Conservation (phyloP, 2,888 invertebrate genomes). For the Clivina fossor region DNA sequence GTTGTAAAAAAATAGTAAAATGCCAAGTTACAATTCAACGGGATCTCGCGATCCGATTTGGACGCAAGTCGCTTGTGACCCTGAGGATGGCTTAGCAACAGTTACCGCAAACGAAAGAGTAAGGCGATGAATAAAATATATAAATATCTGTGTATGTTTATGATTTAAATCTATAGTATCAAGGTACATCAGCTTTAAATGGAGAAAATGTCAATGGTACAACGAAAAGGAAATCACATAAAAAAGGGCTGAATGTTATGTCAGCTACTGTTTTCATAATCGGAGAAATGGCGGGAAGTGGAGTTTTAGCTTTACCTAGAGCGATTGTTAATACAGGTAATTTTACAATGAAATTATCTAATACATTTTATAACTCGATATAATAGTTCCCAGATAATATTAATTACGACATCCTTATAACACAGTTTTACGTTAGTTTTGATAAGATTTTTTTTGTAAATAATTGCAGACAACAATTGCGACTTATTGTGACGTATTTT, state of each 20-base stretch:
- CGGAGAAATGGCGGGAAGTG: slow-evolving; percentile 73
- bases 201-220: slow-evolving; percentile 13
- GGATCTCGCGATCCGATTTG: slow-evolving; percentile 47
- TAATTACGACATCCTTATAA: no score
- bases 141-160: neutral
- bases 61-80: slow-evolving; percentile 46
- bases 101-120: slow-evolving; percentile 31
- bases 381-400: no score
- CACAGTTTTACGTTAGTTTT: no score
- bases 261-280: slow-evolving; percentile 65
- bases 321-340: slow-evolving; percentile 66
- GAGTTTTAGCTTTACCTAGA: slow-evolving; percentile 67
- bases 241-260: slow-evolving; percentile 51
- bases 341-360: slow-evolving; percentile 14
- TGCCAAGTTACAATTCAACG: slow-evolving; percentile 42
- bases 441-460: no score
- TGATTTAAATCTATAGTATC: slow-evolving; percentile 13
- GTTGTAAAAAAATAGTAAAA: slow-evolving; percentile 26
- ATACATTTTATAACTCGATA: no score
- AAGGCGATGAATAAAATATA: no score
- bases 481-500: no score
- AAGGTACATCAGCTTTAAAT: slow-evolving; percentile 14
- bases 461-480: no score
- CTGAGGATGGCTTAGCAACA: slow-evolving; percentile 41
- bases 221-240: slow-evolving; percentile 23